Evolutionary conservation across 2,797 vertebrate species (phyloP).

Genomic region (Crenuchus spilurus): DNA sequence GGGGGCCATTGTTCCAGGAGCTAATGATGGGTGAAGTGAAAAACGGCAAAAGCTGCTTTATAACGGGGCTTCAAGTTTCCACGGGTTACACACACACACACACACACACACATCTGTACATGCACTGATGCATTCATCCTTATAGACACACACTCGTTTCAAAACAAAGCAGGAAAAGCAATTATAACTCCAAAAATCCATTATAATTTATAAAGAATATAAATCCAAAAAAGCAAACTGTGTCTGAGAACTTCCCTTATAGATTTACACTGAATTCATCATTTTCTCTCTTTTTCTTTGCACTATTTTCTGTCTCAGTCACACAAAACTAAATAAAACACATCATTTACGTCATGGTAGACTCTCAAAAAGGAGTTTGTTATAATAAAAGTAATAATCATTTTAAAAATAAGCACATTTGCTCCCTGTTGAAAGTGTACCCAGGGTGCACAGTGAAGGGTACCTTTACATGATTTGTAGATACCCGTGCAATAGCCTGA

Average conservation of each 20-base stretch:
- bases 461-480: no score
- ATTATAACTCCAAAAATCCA: slow-evolving; percentile 9
- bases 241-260: background rate
- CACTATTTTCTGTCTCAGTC: background rate
- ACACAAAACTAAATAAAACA: no score
- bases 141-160: background rate
- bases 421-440: no score
- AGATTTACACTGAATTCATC: background rate
- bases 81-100: slow-evolving; percentile 36
- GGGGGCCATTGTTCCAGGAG: slow-evolving; percentile 52
- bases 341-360: no score
- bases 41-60: slow-evolving; percentile 53
- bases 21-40: slow-evolving; percentile 49
- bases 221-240: background rate
- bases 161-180: background rate
- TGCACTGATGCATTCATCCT: slow-evolving; percentile 6
- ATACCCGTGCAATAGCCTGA: no score
- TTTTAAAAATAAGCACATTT: no score
- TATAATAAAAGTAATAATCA: no score
- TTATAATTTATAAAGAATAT: no score
- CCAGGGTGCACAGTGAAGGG: no score
- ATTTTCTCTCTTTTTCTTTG: background rate
- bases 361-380: no score
- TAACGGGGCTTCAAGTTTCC: slow-evolving; percentile 57
- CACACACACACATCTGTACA: slow-evolving; percentile 27